A percentile compares a stretch with the other conserved stretches of the same genome.
phyloP scores from a whole-genome alignment of 2,888 invertebrate species.

The Diabrotica balteata region DNA sequence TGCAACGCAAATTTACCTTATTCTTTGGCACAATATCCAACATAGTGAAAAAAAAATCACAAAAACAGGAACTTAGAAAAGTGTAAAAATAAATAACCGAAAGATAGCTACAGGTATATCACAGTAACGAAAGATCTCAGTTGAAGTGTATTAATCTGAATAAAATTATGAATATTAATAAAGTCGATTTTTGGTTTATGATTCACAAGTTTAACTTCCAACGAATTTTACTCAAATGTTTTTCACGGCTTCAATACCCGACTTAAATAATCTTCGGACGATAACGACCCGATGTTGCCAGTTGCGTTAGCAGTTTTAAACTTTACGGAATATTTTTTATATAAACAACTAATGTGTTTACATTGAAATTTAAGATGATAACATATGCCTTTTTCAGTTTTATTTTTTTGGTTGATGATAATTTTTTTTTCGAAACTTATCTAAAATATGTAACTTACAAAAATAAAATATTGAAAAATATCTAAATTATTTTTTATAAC shows the following conservation, averaged over 20 bases:
- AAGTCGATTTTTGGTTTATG: not conserved
- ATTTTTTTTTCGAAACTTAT: too few relatives aligned
- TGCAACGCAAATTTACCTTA: conserved; percentile 29
- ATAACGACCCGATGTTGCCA: too few relatives aligned
- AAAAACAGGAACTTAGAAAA: conserved; percentile 14
- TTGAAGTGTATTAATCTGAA: not conserved
- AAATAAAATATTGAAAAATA: too few relatives aligned
- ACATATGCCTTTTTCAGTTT: too few relatives aligned
- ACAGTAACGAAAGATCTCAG: not conserved
- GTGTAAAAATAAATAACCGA: conserved; percentile 2
- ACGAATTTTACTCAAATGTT: not conserved
- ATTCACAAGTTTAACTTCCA: not conserved
- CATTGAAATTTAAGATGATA: too few relatives aligned
- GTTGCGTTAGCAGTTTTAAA: too few relatives aligned
- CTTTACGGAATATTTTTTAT: too few relatives aligned
- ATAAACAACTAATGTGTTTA: too few relatives aligned
- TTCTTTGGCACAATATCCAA: conserved; percentile 37
- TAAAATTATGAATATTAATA: not conserved
- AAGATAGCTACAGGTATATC: conserved; percentile 3
- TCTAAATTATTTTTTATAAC: too few relatives aligned
- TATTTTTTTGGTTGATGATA: too few relatives aligned
- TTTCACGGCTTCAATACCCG: not conserved
- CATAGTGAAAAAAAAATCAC: conserved; percentile 24
- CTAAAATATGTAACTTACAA: too few relatives aligned
- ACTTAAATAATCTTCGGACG: not conserved